These are phyloP conservation scores for Drosophila kohkoa DNA, from an alignment of 1,140 invertebrate genomes.

Conservation along the genomic window DNA sequence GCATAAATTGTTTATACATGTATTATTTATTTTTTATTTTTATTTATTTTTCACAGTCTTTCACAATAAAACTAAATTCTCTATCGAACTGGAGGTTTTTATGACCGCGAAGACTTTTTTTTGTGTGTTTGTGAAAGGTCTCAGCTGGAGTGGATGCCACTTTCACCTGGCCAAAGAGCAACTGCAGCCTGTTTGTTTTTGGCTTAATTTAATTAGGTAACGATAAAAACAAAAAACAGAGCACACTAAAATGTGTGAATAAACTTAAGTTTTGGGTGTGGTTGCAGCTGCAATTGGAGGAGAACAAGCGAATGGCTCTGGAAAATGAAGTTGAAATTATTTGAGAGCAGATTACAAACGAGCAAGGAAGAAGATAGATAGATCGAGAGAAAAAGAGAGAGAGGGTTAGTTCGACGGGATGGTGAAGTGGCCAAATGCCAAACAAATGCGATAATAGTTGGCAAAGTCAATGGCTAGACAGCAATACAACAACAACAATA, in stretches of 20 bases:
- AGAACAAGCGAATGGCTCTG: constrained; percentile 31
- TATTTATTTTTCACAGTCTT: constrained; percentile 16
- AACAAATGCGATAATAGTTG: constrained; percentile 83
- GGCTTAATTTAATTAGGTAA: constrained; percentile 47
- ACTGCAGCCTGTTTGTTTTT: constrained; percentile 10
- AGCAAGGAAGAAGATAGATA: not conserved
- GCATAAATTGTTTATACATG: not conserved
- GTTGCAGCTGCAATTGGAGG: constrained; percentile 44
- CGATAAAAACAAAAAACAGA: constrained; percentile 21
- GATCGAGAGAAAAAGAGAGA: not conserved
- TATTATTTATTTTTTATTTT: constrained; percentile 7
- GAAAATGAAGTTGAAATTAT: constrained; percentile 58
- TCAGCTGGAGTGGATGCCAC: constrained; percentile 30
- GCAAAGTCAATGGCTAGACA: constrained; percentile 77
- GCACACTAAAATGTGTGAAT: constrained; percentile 56
- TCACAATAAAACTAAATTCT: constrained; percentile 17
- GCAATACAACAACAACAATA: constrained; percentile 51
- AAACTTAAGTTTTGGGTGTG: constrained; percentile 48
- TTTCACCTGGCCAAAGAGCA: constrained; percentile 51
- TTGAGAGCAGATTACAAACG: constrained; percentile 53
- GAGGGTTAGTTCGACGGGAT: not conserved
- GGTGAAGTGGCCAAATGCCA: constrained; percentile 66
- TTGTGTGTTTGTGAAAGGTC: constrained; percentile 43
- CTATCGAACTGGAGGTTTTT: constrained; percentile 9
- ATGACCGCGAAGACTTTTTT: constrained; percentile 1